Conservation (phyloP, 2,113 vertebrate genomes). For the Panthera leo region DNA sequence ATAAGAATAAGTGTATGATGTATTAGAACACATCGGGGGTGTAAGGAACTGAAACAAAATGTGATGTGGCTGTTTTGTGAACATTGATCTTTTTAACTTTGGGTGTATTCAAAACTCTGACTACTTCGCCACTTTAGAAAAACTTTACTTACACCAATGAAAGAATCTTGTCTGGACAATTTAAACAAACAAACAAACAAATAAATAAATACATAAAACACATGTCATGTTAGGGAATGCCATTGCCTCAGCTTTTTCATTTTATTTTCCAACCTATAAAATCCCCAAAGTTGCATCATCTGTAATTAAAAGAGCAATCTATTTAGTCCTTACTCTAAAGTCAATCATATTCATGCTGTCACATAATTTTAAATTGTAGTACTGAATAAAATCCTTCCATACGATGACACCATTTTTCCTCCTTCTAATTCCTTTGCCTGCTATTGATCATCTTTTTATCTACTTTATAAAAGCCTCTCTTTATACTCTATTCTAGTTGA, state of each 20-base stretch:
- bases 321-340: background rate
- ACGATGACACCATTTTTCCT: background rate
- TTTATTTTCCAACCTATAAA: conserved; percentile 14
- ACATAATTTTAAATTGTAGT: background rate
- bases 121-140: background rate
- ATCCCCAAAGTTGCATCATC: background rate
- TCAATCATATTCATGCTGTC: background rate
- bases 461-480: background rate
- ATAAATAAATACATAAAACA: background rate
- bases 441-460: background rate
- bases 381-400: background rate
- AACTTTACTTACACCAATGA: background rate
- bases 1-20: background rate
- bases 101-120: background rate
- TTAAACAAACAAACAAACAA: background rate
- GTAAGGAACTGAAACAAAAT: background rate
- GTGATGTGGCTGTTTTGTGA: background rate
- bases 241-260: background rate
- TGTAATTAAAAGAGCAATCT: background rate
- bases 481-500: background rate
- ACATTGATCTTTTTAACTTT: background rate
- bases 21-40: background rate
- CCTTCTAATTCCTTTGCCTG: background rate
- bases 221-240: background rate
- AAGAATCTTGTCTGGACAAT: background rate